A percentile compares a stretch with the other conserved stretches of the same genome.
These are phyloP conservation scores for Platyrinchus mystaceus DNA, from an alignment of 2,797 vertebrate genomes.

Conservation along the genomic window DNA sequence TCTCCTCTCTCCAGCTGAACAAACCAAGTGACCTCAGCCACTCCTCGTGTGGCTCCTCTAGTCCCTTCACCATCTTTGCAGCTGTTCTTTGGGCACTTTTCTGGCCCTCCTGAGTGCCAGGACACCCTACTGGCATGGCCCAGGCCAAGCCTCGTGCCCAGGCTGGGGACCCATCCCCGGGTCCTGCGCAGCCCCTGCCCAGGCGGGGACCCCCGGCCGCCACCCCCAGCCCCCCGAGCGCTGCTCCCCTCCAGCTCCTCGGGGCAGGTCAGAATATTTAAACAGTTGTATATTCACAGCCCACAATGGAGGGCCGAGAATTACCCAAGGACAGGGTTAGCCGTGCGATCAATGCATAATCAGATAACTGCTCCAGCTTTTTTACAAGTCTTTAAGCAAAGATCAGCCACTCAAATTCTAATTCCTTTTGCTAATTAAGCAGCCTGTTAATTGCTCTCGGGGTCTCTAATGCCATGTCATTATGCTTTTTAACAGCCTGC, in stretches of 20 bases:
- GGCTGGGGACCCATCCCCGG: background rate
- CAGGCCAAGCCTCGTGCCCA: no score
- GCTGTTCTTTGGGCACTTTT: background rate
- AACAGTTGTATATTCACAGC: constrained; percentile 77
- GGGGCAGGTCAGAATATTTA: constrained; percentile 78
- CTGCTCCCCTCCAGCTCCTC: constrained; percentile 61
- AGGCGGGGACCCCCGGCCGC: background rate
- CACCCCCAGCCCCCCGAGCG: background rate
- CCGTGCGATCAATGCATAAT: constrained; percentile 83
- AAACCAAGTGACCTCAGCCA: accelerated
- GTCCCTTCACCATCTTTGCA: background rate
- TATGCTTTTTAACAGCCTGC: constrained; percentile 81
- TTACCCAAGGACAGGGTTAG: constrained; percentile 76
- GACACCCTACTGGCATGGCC: background rate
- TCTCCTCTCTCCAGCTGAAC: background rate
- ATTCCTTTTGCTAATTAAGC: constrained; percentile 88
- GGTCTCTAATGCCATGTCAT: constrained; percentile 87
- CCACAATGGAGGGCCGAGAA: constrained; percentile 64
- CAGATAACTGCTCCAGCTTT: constrained; percentile 80
- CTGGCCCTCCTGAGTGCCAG: background rate
- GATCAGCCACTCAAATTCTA: constrained; percentile 86
- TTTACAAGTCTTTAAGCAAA: constrained; percentile 79
- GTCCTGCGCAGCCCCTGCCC: background rate
- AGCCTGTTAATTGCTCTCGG: constrained; percentile 91
- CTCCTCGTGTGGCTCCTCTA: background rate